Percentiles rank a stretch among this genome's conserved stretches.
These are phyloP conservation scores for Tipula lateralis DNA, from an alignment of 2,888 invertebrate species.

Conservation along the genomic window DNA sequence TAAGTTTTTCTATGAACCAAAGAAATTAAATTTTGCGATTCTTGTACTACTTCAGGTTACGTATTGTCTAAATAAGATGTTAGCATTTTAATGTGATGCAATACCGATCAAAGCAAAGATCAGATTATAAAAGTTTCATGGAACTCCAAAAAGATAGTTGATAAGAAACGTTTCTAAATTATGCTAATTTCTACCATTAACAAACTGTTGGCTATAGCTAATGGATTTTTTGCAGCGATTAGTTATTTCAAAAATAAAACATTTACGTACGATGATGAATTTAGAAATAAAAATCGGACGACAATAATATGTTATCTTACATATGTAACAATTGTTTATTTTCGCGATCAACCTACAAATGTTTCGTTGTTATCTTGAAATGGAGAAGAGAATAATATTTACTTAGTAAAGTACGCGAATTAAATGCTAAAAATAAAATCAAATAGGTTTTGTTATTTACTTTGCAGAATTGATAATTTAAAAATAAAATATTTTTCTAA, in stretches of 20 bases:
- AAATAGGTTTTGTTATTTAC: background rate
- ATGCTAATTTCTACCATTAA: too few relatives aligned
- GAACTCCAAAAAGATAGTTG: too few relatives aligned
- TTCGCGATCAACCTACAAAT: background rate
- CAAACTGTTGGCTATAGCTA: too few relatives aligned
- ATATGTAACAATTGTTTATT: background rate
- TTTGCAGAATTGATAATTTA: background rate
- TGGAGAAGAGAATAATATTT: slow-evolving; percentile 2
- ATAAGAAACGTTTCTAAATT: too few relatives aligned
- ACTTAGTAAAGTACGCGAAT: background rate
- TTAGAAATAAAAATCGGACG: background rate
- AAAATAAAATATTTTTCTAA: slow-evolving; percentile 11
- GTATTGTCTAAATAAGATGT: too few relatives aligned
- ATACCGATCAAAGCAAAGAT: too few relatives aligned
- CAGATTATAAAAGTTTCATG: too few relatives aligned
- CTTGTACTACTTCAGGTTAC: too few relatives aligned
- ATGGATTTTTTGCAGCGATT: too few relatives aligned
- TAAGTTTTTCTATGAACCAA: too few relatives aligned
- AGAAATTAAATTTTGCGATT: too few relatives aligned
- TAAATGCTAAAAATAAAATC: background rate
- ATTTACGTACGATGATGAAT: background rate
- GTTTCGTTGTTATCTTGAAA: background rate
- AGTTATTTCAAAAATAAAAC: background rate
- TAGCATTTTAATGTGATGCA: too few relatives aligned
- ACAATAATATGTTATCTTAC: background rate